Evolutionary conservation across 1,140 invertebrate species (phyloP).

Genomic region (Steinernema khuongi): DNA sequence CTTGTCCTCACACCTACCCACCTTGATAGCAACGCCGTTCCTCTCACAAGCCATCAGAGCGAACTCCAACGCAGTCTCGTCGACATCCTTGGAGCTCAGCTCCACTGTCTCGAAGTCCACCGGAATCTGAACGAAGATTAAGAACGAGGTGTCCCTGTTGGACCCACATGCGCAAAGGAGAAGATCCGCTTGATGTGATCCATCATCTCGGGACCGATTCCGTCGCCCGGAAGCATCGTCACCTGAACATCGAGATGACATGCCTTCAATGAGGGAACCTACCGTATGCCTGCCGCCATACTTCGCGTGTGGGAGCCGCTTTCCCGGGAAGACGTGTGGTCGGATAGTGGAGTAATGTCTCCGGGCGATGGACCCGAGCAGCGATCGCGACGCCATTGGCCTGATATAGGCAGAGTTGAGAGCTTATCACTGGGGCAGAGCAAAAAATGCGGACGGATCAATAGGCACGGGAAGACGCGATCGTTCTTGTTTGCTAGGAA

Average conservation of each 20-base stretch:
- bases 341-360: background rate
- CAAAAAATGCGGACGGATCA: too few relatives aligned
- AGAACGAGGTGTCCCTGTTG: too few relatives aligned
- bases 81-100: constrained; percentile 77
- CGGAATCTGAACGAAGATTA: constrained; percentile 65
- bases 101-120: constrained; percentile 92
- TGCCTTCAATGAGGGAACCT: background rate
- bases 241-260: constrained; percentile 63
- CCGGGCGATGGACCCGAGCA: too few relatives aligned
- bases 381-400: too few relatives aligned
- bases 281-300: constrained; percentile 89
- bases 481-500: too few relatives aligned
- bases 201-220: constrained; percentile 89
- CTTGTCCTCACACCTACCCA: too few relatives aligned
- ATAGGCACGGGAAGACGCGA: too few relatives aligned
- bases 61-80: constrained; percentile 76
- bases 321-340: background rate
- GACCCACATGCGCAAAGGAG: constrained; percentile 60
- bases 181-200: constrained; percentile 80
- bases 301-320: constrained; percentile 65
- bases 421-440: too few relatives aligned
- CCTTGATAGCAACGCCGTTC: constrained; percentile 78
- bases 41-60: constrained; percentile 89
- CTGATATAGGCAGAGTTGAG: too few relatives aligned
- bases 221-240: constrained; percentile 85